Conservation (phyloP, 2,797 vertebrate species). For the Vespertilio murinus region DNA sequence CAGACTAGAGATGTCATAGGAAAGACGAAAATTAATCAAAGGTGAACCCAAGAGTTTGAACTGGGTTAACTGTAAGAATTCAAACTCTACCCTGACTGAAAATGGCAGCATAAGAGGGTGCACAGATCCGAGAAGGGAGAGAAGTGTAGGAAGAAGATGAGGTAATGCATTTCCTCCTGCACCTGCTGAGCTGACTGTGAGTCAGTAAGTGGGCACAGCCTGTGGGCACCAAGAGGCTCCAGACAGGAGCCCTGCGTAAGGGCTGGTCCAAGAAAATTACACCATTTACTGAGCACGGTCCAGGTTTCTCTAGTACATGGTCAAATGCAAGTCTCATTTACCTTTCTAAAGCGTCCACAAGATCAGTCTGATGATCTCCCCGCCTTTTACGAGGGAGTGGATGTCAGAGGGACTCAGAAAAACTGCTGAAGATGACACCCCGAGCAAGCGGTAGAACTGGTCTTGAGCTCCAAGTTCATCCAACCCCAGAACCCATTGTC, state of each 20-base stretch:
- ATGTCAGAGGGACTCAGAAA: background rate
- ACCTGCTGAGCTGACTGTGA: background rate
- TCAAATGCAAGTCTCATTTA: background rate
- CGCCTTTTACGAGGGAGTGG: background rate
- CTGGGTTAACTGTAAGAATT: background rate
- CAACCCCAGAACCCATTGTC: background rate
- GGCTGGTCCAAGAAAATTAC: background rate
- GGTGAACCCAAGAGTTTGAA: background rate
- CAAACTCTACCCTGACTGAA: background rate
- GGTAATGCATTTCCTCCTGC: background rate
- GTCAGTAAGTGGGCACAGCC: background rate
- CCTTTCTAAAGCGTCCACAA: background rate
- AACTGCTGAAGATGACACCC: background rate
- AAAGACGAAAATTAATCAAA: background rate
- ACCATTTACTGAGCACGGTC: background rate
- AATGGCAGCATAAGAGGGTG: background rate
- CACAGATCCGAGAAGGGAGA: background rate
- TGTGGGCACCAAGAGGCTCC: background rate
- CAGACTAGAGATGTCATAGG: background rate
- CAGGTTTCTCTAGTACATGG: fast-evolving
- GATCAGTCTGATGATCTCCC: background rate
- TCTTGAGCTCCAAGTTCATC: background rate
- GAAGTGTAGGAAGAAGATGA: background rate
- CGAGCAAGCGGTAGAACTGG: constrained; percentile 12
- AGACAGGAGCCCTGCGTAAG: background rate